Evolutionary conservation across 2,797 vertebrate species (phyloP), one percentile per base, ranked within the genome.

Genomic region (Xenentodon cancila): DNA sequence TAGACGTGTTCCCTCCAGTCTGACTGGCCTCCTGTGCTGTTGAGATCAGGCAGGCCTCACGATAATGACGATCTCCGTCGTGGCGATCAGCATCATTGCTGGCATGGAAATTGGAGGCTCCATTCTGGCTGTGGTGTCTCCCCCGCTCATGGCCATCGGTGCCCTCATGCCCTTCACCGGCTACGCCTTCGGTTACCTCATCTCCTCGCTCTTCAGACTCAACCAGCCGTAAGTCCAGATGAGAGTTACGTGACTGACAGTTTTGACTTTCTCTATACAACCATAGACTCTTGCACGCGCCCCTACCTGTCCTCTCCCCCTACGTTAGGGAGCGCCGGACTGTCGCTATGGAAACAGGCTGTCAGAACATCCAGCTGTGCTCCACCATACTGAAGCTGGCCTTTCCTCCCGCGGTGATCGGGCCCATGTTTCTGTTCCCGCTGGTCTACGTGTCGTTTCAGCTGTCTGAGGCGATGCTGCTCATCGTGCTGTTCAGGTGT

Each of bases 281-380:
- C 37, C 42, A 7, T 57, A n/a, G 34, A 64, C 25, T 71, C 61
- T 54, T 53, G 50, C 50, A 66, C 44, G 20, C 25, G 8, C 30
- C 25, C 5, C 25, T 25, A 25, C 25, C 25, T 5, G 5, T 25
- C 40, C n/a, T 37, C 34, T 37, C 2, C 12, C 9, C 7, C 19
- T 6, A 17, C 49, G 30, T 21, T 73, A 95, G 93, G 27, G 90
- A 92, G 77, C 88, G 89, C 18, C 77, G 77, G 71, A 93, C 94
- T 0, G 64, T 94, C 53, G 87, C 92, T 58, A 88, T 95, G 84
- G 94, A 95, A 82, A 96, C 93, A 0, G 94, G 93, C 67, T 95
- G 93, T 75, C 95, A 95, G 88, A 96, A 96, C 1, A 0, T 73
- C 45, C 88, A 93, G 17, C 77, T 97, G 63, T 94, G 93, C 67